phyloP scores from a whole-genome alignment of 30 jellyfish, hydroid and myxozoan genomes.

The Cassiopea andromeda region DNA sequence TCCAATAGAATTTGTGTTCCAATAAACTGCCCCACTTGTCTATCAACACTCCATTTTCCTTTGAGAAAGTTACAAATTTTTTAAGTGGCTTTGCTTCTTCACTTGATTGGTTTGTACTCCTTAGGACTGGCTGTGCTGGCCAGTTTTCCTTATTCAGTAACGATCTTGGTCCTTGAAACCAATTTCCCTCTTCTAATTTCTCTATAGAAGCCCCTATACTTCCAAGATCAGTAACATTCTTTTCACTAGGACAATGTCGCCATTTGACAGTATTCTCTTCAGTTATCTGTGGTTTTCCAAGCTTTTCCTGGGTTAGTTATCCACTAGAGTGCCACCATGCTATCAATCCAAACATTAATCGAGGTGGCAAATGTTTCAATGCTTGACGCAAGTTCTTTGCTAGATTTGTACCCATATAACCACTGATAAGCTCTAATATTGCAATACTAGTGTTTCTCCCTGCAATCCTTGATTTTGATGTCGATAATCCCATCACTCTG shows the following conservation, averaged over 20 bases:
- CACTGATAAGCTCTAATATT: slow-evolving; percentile 65
- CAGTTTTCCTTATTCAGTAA: slow-evolving; percentile 48
- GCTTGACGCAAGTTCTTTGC: slow-evolving; percentile 60
- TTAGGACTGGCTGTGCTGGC: slow-evolving; percentile 61
- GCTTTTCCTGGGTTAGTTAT: slow-evolving; percentile 45
- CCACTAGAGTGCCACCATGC: slow-evolving; percentile 66
- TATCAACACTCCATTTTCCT: slow-evolving; percentile 41
- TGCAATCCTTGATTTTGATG: slow-evolving; percentile 62
- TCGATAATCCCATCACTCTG: slow-evolving; percentile 53
- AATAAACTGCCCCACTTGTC: slow-evolving; percentile 50
- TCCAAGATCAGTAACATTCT: slow-evolving; percentile 57
- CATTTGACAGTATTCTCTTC: slow-evolving; percentile 10
- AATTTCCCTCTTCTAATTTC: slow-evolving; percentile 36
- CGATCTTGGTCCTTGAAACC: slow-evolving; percentile 68
- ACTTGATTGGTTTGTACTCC: slow-evolving; percentile 17
- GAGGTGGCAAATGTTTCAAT: slow-evolving; percentile 15
- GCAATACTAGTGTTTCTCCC: slow-evolving; percentile 67
- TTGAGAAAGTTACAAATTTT: slow-evolving; percentile 26
- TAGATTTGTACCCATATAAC: slow-evolving; percentile 72
- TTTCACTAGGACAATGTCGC: slow-evolving; percentile 36
- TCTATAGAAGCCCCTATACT: slow-evolving; percentile 57
- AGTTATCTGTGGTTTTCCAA: slow-evolving; percentile 49
- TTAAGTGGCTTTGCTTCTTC: slow-evolving; percentile 57
- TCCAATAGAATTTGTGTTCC: slow-evolving; percentile 49
- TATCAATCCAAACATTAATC: slow-evolving; percentile 53